These are phyloP conservation scores for Acrocephalus scirpaceus DNA, from an alignment of 2,797 vertebrate species.

Conservation along the genomic window DNA sequence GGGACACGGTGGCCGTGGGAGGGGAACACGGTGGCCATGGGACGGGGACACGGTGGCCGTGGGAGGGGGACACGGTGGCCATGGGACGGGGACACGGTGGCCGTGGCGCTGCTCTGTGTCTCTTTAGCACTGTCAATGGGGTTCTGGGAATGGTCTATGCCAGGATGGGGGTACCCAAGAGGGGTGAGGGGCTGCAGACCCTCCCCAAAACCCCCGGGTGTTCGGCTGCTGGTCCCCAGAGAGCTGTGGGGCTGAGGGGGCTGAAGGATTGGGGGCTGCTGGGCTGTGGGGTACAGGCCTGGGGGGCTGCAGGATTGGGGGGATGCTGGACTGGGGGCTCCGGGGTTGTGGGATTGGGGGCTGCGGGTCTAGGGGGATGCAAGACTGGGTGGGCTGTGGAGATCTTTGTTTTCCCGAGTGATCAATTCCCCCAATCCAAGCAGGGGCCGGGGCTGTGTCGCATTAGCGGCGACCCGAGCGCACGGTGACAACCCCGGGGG, in stretches of 20 bases:
- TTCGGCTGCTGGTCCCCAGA: neutral
- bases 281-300: neutral
- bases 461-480: rapidly evolving
- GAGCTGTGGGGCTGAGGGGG: neutral
- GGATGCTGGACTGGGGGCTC: neutral
- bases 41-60: neutral
- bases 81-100: neutral
- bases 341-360: neutral
- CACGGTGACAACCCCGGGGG: neutral
- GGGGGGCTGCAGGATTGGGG: neutral
- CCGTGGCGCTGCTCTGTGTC: neutral
- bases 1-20: neutral
- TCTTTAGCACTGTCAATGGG: rapidly evolving
- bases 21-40: neutral
- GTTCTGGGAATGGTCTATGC: neutral
- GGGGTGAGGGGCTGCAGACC: neutral
- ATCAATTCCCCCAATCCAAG: rapidly evolving
- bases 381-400: rapidly evolving
- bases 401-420: neutral
- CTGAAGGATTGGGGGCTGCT: neutral
- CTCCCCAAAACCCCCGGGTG: neutral
- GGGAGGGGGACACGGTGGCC: neutral
- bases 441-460: neutral
- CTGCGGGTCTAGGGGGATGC: rapidly evolving
- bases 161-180: neutral